Evolutionary conservation across 1,140 invertebrate genomes (phyloP).

Genomic region (Camponotus vicinus): DNA sequence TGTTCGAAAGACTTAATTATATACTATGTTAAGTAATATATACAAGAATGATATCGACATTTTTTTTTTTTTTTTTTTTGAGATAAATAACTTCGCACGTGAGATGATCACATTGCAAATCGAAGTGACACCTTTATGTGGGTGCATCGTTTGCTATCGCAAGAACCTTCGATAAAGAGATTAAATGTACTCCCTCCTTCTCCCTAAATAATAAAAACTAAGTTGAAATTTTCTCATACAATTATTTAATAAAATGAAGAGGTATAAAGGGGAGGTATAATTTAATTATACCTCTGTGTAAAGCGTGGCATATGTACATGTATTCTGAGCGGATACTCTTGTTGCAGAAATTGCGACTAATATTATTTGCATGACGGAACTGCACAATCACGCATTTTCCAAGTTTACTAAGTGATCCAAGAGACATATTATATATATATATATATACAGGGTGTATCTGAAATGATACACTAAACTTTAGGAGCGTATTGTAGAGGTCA

Average conservation of each 20-base stretch:
- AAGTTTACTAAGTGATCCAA: slow-evolving; percentile 57
- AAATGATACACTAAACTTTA: too few relatives aligned
- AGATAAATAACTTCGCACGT: slow-evolving; percentile 67
- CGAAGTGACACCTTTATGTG: slow-evolving; percentile 47
- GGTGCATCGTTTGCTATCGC: slow-evolving; percentile 59
- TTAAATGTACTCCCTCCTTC: slow-evolving; percentile 66
- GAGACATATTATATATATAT: slow-evolving; percentile 15
- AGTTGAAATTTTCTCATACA: slow-evolving; percentile 65
- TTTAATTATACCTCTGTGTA: slow-evolving; percentile 61
- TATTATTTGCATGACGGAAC: slow-evolving; percentile 64
- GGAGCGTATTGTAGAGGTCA: too few relatives aligned
- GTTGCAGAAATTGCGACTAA: slow-evolving; percentile 64
- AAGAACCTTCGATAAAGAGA: slow-evolving; percentile 73
- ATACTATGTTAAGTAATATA: too few relatives aligned
- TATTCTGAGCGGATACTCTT: slow-evolving; percentile 72
- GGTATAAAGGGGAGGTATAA: neutral
- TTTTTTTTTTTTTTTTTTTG: neutral
- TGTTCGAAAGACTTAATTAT: slow-evolving; percentile 10
- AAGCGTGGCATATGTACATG: slow-evolving; percentile 62
- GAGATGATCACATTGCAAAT: slow-evolving; percentile 28
- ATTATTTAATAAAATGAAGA: slow-evolving; percentile 60
- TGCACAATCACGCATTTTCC: slow-evolving; percentile 37
- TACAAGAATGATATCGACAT: slow-evolving; percentile 40
- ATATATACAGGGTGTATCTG: neutral
- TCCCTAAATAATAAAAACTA: slow-evolving; percentile 63